These are phyloP conservation scores for Poeciliopsis gracilis DNA, from an alignment of 2,797 vertebrate species.

Conservation along the genomic window DNA sequence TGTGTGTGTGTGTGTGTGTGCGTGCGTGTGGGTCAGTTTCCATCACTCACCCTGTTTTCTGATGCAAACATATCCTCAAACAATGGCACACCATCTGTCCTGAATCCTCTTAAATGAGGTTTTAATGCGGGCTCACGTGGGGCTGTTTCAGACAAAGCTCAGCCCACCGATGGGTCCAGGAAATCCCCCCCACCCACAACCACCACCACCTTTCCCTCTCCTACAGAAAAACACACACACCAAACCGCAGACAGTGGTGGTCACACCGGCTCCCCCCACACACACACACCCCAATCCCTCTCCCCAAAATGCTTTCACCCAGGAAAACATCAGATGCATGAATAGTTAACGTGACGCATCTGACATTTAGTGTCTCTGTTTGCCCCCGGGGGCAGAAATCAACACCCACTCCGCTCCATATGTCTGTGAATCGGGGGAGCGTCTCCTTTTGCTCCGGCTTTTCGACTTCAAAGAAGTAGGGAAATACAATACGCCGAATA, in stretches of 20 bases:
- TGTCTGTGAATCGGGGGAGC: slow-evolving; percentile 38
- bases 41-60: slow-evolving; percentile 58
- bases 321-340: slow-evolving; percentile 30
- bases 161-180: slow-evolving; percentile 44
- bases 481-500: slow-evolving; percentile 42
- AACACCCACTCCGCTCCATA: slow-evolving; percentile 56
- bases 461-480: slow-evolving; percentile 22
- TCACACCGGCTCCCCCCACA: not conserved
- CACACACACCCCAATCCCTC: not conserved
- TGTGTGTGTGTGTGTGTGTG: not conserved
- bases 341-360: slow-evolving; percentile 32
- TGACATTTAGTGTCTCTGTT: slow-evolving; percentile 47
- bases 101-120: slow-evolving; percentile 79
- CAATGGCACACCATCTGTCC: slow-evolving; percentile 78
- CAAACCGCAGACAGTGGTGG: slow-evolving; percentile 44
- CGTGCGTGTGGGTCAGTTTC: not conserved
- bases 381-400: slow-evolving; percentile 61
- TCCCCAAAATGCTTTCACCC: slow-evolving; percentile 22
- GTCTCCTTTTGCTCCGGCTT: slow-evolving; percentile 22
- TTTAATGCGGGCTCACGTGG: slow-evolving; percentile 73
- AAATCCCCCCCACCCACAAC: slow-evolving; percentile 7
- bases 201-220: not conserved
- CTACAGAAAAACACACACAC: not conserved
- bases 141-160: slow-evolving; percentile 65
- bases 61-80: slow-evolving; percentile 71